A percentile compares a stretch with the other conserved stretches of the same genome.
phyloP scores from a whole-genome alignment of 23 tunicate species.

The Phallusia fumigata region DNA sequence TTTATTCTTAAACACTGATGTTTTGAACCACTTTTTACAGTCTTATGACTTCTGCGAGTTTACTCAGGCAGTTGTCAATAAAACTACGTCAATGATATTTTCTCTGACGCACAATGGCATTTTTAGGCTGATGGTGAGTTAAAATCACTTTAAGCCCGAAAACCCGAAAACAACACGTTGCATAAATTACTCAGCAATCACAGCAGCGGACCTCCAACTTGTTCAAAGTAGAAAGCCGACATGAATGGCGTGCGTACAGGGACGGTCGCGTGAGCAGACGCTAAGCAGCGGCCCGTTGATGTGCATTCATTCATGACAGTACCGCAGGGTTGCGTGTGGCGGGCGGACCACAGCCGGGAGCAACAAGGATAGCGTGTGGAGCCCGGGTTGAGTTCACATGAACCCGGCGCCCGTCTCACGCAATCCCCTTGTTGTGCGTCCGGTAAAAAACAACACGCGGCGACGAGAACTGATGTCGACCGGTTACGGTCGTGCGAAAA shows the following conservation, averaged over 20 bases:
- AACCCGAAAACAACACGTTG: background rate
- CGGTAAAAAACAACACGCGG: constrained; percentile 1
- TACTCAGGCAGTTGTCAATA: too few relatives aligned
- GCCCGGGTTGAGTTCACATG: background rate
- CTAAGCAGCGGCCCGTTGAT: background rate
- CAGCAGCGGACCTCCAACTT: background rate
- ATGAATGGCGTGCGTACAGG: background rate
- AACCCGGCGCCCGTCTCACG: background rate
- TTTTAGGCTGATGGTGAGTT: too few relatives aligned
- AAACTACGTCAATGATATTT: too few relatives aligned
- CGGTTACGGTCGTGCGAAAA: constrained; percentile 14
- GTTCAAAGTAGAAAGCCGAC: background rate
- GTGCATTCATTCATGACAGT: background rate
- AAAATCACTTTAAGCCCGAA: background rate
- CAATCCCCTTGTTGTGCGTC: constrained; percentile 14
- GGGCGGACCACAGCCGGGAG: background rate
- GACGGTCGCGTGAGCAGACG: background rate
- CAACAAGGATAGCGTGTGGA: constrained; percentile 2
- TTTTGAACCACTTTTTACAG: too few relatives aligned
- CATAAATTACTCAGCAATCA: background rate
- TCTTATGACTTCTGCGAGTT: too few relatives aligned
- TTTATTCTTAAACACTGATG: too few relatives aligned
- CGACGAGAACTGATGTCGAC: background rate
- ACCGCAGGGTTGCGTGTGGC: constrained; percentile 6
- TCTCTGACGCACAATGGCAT: too few relatives aligned